phyloP scores from a whole-genome alignment of 2,797 vertebrate genomes.

The Helostoma temminkii region DNA sequence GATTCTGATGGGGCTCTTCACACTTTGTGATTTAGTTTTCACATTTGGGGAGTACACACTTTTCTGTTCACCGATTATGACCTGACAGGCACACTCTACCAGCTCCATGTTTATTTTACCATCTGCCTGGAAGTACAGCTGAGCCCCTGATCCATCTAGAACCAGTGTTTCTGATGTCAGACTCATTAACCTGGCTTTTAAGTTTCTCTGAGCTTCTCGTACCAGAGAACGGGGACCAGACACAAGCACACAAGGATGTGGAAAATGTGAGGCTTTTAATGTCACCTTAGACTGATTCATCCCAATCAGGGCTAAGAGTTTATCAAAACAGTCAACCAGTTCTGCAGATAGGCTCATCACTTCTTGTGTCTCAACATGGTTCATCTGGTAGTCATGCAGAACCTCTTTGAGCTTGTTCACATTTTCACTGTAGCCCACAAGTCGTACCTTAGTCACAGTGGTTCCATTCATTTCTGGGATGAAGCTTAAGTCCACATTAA shows the following conservation, averaged over 20 bases:
- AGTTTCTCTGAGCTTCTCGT: constrained; percentile 7
- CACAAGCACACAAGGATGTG: constrained; percentile 52
- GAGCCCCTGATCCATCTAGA: constrained; percentile 66
- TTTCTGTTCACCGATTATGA: constrained; percentile 54
- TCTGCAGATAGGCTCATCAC: constrained; percentile 53
- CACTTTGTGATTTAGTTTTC: neutral
- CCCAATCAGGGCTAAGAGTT: constrained; percentile 45
- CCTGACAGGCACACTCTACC: constrained; percentile 54
- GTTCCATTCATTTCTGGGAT: constrained; percentile 2
- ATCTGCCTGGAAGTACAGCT: constrained; percentile 63
- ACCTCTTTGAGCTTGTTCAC: constrained; percentile 61
- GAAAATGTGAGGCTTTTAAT: constrained; percentile 17
- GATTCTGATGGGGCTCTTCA: neutral
- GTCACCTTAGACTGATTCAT: constrained; percentile 48
- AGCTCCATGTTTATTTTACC: constrained; percentile 41
- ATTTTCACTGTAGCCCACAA: constrained; percentile 70
- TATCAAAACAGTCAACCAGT: constrained; percentile 62
- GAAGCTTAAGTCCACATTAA: constrained; percentile 58
- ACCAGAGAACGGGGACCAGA: constrained; percentile 66
- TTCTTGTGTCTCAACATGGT: constrained; percentile 41
- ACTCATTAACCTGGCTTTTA: constrained; percentile 33
- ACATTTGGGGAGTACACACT: neutral
- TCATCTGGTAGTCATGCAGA: constrained; percentile 56
- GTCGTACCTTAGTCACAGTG: constrained; percentile 20
- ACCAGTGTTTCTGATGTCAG: constrained; percentile 35